These are phyloP conservation scores for Trilocha varians DNA, from an alignment of 2,888 invertebrate species.

Conservation along the genomic window DNA sequence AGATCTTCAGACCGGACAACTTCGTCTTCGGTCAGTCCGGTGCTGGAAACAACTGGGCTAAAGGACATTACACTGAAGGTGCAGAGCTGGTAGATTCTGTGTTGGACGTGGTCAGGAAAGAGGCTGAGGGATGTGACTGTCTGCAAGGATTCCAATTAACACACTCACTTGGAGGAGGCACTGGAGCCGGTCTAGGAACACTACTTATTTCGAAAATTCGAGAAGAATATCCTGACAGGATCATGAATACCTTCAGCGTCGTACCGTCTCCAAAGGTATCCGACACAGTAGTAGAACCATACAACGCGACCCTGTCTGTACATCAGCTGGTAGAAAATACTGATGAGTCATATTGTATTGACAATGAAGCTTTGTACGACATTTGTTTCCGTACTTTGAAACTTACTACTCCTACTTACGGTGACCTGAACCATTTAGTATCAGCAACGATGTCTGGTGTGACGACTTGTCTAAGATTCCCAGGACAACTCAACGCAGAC, in stretches of 20 bases:
- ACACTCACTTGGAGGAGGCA: conserved; percentile 82
- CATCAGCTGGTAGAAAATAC: conserved; percentile 84
- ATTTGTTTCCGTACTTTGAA: conserved; percentile 85
- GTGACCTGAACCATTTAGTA: conserved; percentile 84
- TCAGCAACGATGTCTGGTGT: conserved; percentile 81
- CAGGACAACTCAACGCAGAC: conserved; percentile 92
- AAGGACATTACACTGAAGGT: conserved; percentile 81
- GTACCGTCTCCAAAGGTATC: conserved; percentile 84
- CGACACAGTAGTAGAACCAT: conserved; percentile 84
- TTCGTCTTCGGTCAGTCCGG: conserved; percentile 79
- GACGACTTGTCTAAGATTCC: conserved; percentile 86
- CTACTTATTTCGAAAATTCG: conserved; percentile 80
- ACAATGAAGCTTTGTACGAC: conserved; percentile 84
- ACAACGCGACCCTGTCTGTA: conserved; percentile 83
- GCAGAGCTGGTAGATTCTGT: conserved; percentile 76
- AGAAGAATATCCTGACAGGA: conserved; percentile 83
- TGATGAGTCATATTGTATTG: conserved; percentile 83
- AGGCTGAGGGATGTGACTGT: conserved; percentile 80
- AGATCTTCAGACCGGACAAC: conserved; percentile 81
- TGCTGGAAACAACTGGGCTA: conserved; percentile 74
- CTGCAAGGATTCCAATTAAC: conserved; percentile 76
- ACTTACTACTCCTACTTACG: conserved; percentile 82
- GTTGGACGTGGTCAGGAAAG: conserved; percentile 72
- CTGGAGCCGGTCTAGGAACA: conserved; percentile 82
- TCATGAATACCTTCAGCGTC: conserved; percentile 82